Evolutionary conservation across 2,113 vertebrate species (phyloP).

Genomic region (Pelecanoides urinatrix): DNA sequence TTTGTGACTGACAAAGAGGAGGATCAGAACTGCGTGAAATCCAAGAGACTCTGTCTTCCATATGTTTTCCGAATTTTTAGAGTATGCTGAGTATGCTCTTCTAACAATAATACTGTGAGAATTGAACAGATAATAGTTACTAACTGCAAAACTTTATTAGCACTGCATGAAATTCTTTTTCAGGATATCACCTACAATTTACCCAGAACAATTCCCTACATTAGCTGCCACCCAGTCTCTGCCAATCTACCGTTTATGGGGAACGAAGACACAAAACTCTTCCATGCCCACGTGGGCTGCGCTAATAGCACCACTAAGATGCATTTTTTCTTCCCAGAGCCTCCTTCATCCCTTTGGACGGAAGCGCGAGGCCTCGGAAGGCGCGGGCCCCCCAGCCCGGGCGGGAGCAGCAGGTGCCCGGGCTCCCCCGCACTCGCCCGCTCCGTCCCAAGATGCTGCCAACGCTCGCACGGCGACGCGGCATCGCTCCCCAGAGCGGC

Average conservation of each 20-base stretch:
- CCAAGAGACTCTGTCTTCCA: not conserved
- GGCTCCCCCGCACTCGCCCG: no score
- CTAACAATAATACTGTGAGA: accelerated
- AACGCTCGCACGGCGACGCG: accelerated
- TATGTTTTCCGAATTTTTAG: accelerated
- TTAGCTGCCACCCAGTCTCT: not conserved
- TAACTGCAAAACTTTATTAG: not conserved
- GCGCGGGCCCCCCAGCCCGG: not conserved
- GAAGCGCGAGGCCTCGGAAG: not conserved
- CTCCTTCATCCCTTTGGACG: not conserved
- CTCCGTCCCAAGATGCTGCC: not conserved
- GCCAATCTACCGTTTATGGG: not conserved
- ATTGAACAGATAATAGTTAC: accelerated
- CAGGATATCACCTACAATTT: accelerated
- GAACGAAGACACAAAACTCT: not conserved
- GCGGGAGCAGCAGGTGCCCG: not conserved
- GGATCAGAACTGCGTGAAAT: not conserved
- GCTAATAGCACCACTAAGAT: not conserved
- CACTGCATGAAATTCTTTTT: accelerated
- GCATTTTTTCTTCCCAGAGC: not conserved
- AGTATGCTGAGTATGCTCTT: no score
- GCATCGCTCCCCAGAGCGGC: not conserved
- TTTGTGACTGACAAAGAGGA: no score
- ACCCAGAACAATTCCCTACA: not conserved
- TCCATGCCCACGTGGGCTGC: not conserved